A percentile compares a stretch with the other conserved stretches of the same genome.
Conservation (phyloP, 2,113 vertebrate species). For the Phoenicopterus ruber region DNA sequence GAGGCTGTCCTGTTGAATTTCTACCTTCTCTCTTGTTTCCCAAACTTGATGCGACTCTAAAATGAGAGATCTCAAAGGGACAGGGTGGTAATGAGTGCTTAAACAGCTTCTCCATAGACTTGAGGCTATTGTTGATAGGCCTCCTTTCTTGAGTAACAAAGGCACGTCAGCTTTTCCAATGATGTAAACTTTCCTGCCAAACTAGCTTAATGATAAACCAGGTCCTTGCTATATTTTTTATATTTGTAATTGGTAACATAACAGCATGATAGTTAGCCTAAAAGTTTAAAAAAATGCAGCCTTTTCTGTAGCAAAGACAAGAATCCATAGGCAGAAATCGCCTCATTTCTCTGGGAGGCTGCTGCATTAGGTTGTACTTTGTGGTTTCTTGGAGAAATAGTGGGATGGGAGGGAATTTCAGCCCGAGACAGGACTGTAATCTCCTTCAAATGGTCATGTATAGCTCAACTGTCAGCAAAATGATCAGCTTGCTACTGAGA, state of each 20-base stretch:
- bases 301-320: background rate
- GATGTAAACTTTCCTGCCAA: background rate
- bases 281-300: background rate
- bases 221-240: background rate
- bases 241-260: background rate
- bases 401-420: background rate
- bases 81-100: background rate
- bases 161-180: background rate
- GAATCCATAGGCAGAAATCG: background rate
- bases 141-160: background rate
- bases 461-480: background rate
- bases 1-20: background rate
- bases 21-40: background rate
- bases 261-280: background rate
- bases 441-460: background rate
- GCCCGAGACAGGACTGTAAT: background rate
- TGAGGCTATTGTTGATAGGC: background rate
- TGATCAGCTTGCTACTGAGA: background rate
- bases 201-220: background rate
- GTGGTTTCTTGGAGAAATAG: background rate
- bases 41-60: background rate
- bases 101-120: background rate
- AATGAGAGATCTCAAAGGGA: background rate
- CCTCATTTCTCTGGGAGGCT: background rate
- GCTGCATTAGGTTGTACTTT: background rate